Conservation (phyloP, 2,797 vertebrate genomes). For the Pelobates cultripes region DNA sequence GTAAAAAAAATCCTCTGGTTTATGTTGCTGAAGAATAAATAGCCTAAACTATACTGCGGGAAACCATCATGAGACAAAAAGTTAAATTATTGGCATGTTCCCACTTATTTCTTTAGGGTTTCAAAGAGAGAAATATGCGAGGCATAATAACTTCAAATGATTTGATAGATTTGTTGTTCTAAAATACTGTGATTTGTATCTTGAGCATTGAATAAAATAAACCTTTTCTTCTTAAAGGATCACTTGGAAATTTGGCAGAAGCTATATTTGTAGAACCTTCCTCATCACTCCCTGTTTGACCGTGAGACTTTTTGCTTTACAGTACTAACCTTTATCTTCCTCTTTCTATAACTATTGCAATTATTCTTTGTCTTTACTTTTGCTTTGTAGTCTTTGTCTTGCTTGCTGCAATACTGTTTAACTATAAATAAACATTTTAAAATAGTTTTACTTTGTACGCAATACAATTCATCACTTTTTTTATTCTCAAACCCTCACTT, state of each 20-base stretch:
- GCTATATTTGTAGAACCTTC: slow-evolving; percentile 29
- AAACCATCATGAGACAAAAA: slow-evolving; percentile 41
- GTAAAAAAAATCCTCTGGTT: slow-evolving; percentile 26
- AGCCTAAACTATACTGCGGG: slow-evolving; percentile 21
- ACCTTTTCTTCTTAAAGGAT: slow-evolving; percentile 2
- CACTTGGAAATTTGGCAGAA: slow-evolving; percentile 29
- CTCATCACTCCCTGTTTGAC: slow-evolving; percentile 30
- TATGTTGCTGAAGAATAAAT: slow-evolving; percentile 40
- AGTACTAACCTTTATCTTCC: slow-evolving; percentile 37
- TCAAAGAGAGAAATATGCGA: slow-evolving; percentile 44
- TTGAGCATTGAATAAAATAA: background rate
- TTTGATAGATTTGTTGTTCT: slow-evolving; percentile 46
- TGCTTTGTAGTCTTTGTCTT: slow-evolving; percentile 48
- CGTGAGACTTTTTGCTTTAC: slow-evolving; percentile 13
- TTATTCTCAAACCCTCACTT: background rate
- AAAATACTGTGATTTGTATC: slow-evolving; percentile 47
- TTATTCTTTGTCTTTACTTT: slow-evolving; percentile 49
- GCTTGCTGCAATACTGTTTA: slow-evolving; percentile 37
- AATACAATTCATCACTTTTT: slow-evolving; percentile 34
- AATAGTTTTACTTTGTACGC: slow-evolving; percentile 43
- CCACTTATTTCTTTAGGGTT: slow-evolving; percentile 51
- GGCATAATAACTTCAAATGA: slow-evolving; percentile 35
- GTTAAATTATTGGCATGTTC: slow-evolving; percentile 47
- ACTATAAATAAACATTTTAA: slow-evolving; percentile 52
- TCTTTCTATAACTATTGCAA: slow-evolving; percentile 32